Conservation (phyloP, 2,797 vertebrate species). For the Catostomus latipinnis region DNA sequence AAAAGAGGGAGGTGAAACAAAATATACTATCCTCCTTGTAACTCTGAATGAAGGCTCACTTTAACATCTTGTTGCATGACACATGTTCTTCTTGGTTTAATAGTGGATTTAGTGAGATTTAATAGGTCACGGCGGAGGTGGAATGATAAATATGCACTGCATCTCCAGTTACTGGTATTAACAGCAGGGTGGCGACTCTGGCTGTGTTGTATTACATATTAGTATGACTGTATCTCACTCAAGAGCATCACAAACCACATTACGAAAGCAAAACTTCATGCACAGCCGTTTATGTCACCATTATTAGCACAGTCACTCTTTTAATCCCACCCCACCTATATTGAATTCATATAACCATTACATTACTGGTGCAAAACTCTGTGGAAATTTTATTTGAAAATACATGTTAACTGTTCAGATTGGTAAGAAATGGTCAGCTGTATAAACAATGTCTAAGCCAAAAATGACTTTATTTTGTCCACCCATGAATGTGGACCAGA, state of each 20-base stretch:
- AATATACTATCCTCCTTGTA: conserved; percentile 67
- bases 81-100: conserved; percentile 70
- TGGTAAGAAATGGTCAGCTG: conserved; percentile 79
- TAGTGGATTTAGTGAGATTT: conserved; percentile 71
- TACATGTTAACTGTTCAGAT: conserved; percentile 83
- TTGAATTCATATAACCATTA: conserved; percentile 83
- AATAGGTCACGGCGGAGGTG: conserved; percentile 64
- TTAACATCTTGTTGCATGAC: conserved; percentile 65
- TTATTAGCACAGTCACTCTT: neutral
- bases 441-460: conserved; percentile 81
- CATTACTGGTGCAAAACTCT: conserved; percentile 85
- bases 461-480: conserved; percentile 74
- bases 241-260: conserved; percentile 85
- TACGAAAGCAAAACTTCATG: conserved; percentile 86
- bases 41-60: conserved; percentile 64
- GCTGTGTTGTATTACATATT: conserved; percentile 86
- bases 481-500: conserved; percentile 65
- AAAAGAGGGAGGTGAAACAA: conserved; percentile 10
- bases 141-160: conserved; percentile 70
- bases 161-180: conserved; percentile 76
- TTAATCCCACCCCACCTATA: conserved; percentile 70
- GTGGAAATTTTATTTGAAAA: conserved; percentile 89
- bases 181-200: conserved; percentile 80
- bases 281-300: conserved; percentile 75
- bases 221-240: conserved; percentile 83